Base-by-base conservation (phyloP, 2,888 invertebrate genomes). In the Tetragonisca angustula region DNA sequence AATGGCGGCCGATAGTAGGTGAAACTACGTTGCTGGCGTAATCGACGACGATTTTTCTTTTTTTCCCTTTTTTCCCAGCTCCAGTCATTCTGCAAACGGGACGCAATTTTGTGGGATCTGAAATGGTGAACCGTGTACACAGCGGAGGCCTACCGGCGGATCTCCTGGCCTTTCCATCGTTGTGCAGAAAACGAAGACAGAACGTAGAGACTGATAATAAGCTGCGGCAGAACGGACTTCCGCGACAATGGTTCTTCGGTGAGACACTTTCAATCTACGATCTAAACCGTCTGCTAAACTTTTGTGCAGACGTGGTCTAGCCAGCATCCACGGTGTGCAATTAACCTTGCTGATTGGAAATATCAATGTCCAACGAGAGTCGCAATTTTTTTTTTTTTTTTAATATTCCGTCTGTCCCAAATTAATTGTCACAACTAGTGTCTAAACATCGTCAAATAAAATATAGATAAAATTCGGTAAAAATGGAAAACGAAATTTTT, bases 201-300 rank as follows among this genome's bases (percentile, higher is more conserved):
- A 56, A 75, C 52, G 62, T 67, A 50, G 77, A 78, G 67, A 5
- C 70, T 71, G 85, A 85, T 85, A 86, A 86, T 86, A 85, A 82
- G 76, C 85, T 62, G 68, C 50, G 65, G 65, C 54, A 49, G 75
- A 73, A 78, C 79, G 24, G 85, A 78, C 79, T 76, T 75, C 73
- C 77, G 68, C 69, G 76, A 85, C 82, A 82, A 86, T 82, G 82
- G 76, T 77, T 84, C 73, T 77, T 73, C 76, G 27, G 76, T 73
- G 79, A 78, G 85, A 74, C 79, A 77, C 64, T 85, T 86, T 86
- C 82, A 85, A 86, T 86, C 86, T 80, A 59, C 82, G 76, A 77
- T 76, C 27, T 43, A 43, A 43, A 70, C 77, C 72, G 61, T 21
- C 65, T 76, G 72, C 15, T 62, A 59, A 75, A 80, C 67, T 71